These are phyloP conservation scores for Girardinichthys multiradiatus DNA, from an alignment of 2,113 vertebrate genomes.

Conservation along the genomic window DNA sequence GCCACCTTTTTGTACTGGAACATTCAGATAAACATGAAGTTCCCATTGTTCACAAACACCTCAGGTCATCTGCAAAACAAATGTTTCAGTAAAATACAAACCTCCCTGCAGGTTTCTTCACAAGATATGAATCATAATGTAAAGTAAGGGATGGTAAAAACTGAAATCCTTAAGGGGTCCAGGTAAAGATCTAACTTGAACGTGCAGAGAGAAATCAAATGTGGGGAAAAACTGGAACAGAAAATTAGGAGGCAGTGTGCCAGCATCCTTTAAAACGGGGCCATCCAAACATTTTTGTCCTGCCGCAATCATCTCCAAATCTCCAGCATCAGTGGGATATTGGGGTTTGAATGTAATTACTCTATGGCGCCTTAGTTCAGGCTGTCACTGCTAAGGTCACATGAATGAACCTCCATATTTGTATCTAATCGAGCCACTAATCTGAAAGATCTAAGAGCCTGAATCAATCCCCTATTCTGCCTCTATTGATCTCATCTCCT, in stretches of 20 bases:
- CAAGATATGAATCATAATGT: constrained; percentile 14
- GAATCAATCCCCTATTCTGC: constrained; percentile 79
- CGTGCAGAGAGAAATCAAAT: constrained; percentile 16
- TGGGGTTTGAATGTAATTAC: constrained; percentile 73
- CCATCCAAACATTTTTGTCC: constrained; percentile 38
- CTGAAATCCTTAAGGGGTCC: background rate
- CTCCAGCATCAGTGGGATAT: constrained; percentile 61
- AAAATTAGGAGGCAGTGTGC: constrained; percentile 17
- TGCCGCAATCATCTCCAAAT: constrained; percentile 49
- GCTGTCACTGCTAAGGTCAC: constrained; percentile 71
- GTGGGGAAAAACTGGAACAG: background rate
- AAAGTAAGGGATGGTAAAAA: background rate
- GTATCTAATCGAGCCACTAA: constrained; percentile 76
- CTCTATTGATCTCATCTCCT: constrained; percentile 78
- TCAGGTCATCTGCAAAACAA: constrained; percentile 13
- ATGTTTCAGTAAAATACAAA: constrained; percentile 20
- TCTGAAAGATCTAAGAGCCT: constrained; percentile 78
- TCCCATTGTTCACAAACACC: constrained; percentile 33
- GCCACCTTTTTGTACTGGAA: constrained; percentile 29
- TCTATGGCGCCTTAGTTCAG: constrained; percentile 68
- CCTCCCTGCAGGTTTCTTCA: constrained; percentile 1
- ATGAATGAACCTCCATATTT: constrained; percentile 78
- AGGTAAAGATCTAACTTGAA: constrained; percentile 23
- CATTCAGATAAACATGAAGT: constrained; percentile 21
- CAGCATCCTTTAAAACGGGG: constrained; percentile 50